phyloP scores from a whole-genome alignment of 2,888 invertebrate species.

The Nineta flava region DNA sequence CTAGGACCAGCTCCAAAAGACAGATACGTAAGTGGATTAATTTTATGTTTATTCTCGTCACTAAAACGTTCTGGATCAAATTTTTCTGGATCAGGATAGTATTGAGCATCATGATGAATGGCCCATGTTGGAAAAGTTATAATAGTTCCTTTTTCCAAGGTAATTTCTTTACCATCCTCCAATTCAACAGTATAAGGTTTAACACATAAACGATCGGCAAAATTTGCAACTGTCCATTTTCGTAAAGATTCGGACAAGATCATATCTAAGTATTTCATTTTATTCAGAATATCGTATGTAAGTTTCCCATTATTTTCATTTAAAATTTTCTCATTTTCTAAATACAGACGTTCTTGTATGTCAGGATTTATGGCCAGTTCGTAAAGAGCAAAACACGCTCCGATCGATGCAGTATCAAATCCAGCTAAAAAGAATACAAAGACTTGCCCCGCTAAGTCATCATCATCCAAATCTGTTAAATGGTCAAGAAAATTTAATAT shows the following conservation, averaged over 20 bases:
- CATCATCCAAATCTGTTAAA: constrained; percentile 21
- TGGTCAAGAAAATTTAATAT: too few species aligned
- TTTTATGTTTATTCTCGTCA: constrained; percentile 32
- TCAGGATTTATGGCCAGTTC: constrained; percentile 42
- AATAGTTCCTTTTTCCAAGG: constrained; percentile 29
- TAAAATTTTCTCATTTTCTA: constrained; percentile 36
- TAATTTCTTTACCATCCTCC: constrained; percentile 15
- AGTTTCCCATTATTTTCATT: constrained; percentile 26
- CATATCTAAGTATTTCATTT: constrained; percentile 39
- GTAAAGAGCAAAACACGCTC: constrained; percentile 33
- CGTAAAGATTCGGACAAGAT: constrained; percentile 36
- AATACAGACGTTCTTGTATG: constrained; percentile 33
- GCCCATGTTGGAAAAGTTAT: constrained; percentile 32
- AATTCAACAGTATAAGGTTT: constrained; percentile 31
- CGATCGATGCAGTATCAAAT: constrained; percentile 30
- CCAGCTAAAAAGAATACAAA: constrained; percentile 35
- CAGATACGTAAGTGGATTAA: constrained; percentile 32
- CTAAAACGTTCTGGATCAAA: constrained; percentile 39
- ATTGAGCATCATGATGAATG: constrained; percentile 36
- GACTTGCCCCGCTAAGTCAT: constrained; percentile 39
- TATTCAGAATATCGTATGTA: constrained; percentile 31
- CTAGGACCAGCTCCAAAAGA: constrained; percentile 34
- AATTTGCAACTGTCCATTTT: constrained; percentile 29
- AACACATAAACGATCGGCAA: constrained; percentile 31
- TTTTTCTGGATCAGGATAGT: constrained; percentile 35